Conservation (phyloP, 2,888 invertebrate genomes). For the Spodoptera picta region DNA sequence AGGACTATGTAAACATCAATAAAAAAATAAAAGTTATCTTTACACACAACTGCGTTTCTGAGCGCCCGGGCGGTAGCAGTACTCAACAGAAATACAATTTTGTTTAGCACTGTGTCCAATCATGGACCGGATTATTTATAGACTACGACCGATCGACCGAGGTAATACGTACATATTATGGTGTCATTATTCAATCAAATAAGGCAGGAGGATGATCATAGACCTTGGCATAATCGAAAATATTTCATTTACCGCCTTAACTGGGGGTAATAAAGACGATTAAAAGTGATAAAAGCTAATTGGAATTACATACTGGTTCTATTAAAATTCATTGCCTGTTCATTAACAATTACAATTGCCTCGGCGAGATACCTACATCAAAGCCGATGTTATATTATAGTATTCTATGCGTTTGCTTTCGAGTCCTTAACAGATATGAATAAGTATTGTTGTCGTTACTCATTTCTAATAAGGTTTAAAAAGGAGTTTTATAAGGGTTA, state of each 20-base stretch:
- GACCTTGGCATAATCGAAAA: constrained; percentile 41
- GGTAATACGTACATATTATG: constrained; percentile 33
- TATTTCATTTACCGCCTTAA: constrained; percentile 39
- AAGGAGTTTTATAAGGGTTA: too few species aligned
- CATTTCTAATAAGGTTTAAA: too few species aligned
- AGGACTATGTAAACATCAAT: constrained; percentile 18
- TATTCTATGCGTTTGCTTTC: too few species aligned
- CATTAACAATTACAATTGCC: neutral
- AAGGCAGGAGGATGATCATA: constrained; percentile 41
- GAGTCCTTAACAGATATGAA: too few species aligned
- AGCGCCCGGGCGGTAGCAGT: constrained; percentile 27
- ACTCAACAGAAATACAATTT: constrained; percentile 55
- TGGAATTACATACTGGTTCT: neutral
- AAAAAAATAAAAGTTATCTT: constrained; percentile 23
- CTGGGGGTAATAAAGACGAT: constrained; percentile 34
- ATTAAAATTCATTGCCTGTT: constrained; percentile 18
- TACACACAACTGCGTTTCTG: constrained; percentile 16
- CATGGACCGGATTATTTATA: constrained; percentile 60
- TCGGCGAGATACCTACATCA: neutral
- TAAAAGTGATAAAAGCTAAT: constrained; percentile 23
- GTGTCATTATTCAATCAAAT: constrained; percentile 38
- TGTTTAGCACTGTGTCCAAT: constrained; percentile 55
- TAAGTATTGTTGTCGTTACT: too few species aligned
- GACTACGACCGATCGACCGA: constrained; percentile 35
- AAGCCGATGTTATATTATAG: too few species aligned